Conservation (phyloP, 2,113 vertebrate genomes). For the Melanocharis versteri region DNA sequence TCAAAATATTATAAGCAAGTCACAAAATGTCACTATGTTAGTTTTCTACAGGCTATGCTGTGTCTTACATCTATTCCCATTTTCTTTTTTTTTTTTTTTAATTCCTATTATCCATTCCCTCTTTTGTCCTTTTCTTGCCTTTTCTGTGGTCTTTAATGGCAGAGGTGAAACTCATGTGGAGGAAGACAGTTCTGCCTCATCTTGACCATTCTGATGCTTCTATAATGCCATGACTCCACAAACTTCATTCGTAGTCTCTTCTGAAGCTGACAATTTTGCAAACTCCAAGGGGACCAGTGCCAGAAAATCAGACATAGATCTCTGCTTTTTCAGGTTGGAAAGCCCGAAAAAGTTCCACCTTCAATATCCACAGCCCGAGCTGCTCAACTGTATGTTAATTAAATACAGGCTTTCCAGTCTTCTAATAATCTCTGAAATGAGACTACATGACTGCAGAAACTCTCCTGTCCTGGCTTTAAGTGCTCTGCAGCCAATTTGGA, state of each 20-base stretch:
- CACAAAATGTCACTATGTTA: neutral
- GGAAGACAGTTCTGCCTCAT: neutral
- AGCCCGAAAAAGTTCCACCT: neutral
- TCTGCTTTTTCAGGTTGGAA: neutral
- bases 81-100: neutral
- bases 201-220: neutral
- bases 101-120: neutral
- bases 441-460: neutral
- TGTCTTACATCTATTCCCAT: neutral
- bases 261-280: neutral
- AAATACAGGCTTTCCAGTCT: neutral
- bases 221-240: neutral
- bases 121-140: neutral
- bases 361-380: neutral
- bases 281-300: neutral
- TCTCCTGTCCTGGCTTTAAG: neutral
- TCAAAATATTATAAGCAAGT: neutral
- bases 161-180: neutral
- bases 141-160: neutral
- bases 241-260: neutral
- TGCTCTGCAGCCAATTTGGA: neutral
- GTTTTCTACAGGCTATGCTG: neutral
- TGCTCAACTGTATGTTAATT: neutral
- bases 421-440: neutral
- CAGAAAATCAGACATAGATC: neutral